These are phyloP conservation scores for Lottia gigantea DNA, from an alignment of 2,888 invertebrate genomes.

Conservation along the genomic window DNA sequence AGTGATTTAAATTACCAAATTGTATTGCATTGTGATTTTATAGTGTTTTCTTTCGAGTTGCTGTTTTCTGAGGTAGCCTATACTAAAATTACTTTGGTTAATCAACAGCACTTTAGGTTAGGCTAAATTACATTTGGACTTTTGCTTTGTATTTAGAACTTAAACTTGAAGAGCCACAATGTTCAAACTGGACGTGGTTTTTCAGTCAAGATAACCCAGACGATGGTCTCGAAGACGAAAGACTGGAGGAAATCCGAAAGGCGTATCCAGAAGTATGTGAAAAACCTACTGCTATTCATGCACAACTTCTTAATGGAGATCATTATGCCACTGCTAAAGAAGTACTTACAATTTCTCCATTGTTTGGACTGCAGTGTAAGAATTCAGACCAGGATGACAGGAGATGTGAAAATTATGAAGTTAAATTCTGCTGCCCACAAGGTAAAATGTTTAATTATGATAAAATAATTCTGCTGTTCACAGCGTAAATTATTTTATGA, in stretches of 20 bases:
- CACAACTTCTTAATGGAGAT: background rate
- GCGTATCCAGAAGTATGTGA: background rate
- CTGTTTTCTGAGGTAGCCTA: too few relatives aligned
- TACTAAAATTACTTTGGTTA: too few relatives aligned
- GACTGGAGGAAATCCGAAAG: background rate
- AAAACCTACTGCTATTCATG: background rate
- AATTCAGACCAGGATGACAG: background rate
- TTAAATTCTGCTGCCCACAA: background rate
- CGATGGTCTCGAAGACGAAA: background rate
- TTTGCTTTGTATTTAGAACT: too few relatives aligned
- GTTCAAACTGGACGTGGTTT: background rate
- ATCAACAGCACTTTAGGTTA: too few relatives aligned
- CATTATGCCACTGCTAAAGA: background rate
- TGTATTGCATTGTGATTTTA: too few relatives aligned
- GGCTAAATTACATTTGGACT: too few relatives aligned
- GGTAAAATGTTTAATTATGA: too few relatives aligned
- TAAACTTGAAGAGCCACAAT: background rate
- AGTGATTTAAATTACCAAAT: too few relatives aligned
- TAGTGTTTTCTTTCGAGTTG: too few relatives aligned
- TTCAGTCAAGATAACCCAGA: background rate
- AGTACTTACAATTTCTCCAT: background rate
- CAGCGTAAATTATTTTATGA: too few relatives aligned
- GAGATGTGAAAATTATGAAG: background rate
- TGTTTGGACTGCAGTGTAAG: background rate
- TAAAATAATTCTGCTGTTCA: too few relatives aligned